Base-by-base conservation (phyloP, 1,140 invertebrate species). In the Holotrichia oblita region DNA sequence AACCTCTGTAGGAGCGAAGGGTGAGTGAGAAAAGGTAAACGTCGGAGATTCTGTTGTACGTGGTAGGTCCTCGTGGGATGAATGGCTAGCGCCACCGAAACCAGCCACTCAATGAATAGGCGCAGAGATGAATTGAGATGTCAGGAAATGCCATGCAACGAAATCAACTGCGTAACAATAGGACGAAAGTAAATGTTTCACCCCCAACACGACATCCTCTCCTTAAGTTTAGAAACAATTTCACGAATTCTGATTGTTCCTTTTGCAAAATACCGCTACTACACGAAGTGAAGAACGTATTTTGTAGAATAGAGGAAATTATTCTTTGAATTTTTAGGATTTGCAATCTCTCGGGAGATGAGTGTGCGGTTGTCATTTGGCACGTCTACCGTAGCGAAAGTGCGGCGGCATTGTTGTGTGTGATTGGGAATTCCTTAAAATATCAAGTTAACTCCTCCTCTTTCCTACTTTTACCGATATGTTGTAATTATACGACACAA, bases 21-120 rank as follows among this genome's bases (percentile, higher is more conserved):
- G 61, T 22, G 22, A 69, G 61, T 69, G 61, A 69, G 61, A 69
- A 69, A 69, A 69, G 61, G 61, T 69, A 69, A 69, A 24, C 61
- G 61, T 17, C 61, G 61, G 61, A 69, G 20, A 69, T 69, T 69
- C 3, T 69, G 61, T 69, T 55, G 61, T 69, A 34, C 61, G 61
- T 69, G 61, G 61, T 69, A 34, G 61, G 61, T 69, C 61, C 12
- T 20, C 61, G 27, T 34, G 48, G 61, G 61, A 69, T 69, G 61
- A 69, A 69, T 69, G 61, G 61, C 61, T 69, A 69, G 61, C 61
- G 61, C 61, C 61, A 69, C 61, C 61, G 61, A 69, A 69, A 69
- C 61, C 61, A 34, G 61, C 61, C 61, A 69, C 61, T 69, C 61
- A 69, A 69, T 69, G 61, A 69, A 69, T 69, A 69, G 61, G 61